These are phyloP conservation scores for Chloroclystis v-ata DNA, from an alignment of 2,888 invertebrate species.

Conservation along the genomic window DNA sequence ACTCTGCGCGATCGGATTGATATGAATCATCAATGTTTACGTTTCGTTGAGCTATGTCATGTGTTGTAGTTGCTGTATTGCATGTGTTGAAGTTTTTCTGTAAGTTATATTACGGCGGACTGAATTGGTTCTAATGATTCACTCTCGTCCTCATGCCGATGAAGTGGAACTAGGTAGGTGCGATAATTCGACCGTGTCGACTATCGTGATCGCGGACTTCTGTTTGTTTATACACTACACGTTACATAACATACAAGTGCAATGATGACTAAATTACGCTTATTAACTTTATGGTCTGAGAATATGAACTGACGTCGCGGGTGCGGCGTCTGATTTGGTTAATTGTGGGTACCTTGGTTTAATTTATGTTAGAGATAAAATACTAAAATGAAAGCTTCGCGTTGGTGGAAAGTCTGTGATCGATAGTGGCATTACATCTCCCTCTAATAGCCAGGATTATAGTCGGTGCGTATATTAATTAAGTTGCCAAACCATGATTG, in stretches of 20 bases:
- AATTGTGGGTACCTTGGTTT: too few species aligned
- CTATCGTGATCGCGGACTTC: constrained; percentile 54
- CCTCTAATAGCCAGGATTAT: too few species aligned
- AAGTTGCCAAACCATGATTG: too few species aligned
- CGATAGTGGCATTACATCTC: too few species aligned
- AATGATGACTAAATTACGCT: constrained; percentile 24
- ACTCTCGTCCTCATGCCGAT: constrained; percentile 60
- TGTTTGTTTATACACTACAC: constrained; percentile 33
- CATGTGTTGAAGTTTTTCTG: constrained; percentile 29
- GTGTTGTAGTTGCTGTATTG: constrained; percentile 17
- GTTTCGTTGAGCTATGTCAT: constrained; percentile 5
- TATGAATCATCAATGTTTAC: constrained; percentile 31
- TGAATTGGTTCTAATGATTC: constrained; percentile 53
- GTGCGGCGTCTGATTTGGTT: constrained; percentile 15
- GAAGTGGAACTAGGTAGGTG: constrained; percentile 50
- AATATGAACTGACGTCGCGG: constrained; percentile 22
- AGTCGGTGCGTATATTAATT: too few species aligned
- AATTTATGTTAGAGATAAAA: too few species aligned
- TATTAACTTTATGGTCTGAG: constrained; percentile 25
- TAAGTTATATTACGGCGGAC: constrained; percentile 31
- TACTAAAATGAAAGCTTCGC: too few species aligned
- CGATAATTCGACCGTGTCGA: constrained; percentile 47
- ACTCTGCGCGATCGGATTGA: constrained; percentile 17
- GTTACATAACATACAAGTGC: constrained; percentile 40
- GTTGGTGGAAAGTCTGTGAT: too few species aligned